Base-by-base conservation (phyloP, 2,113 vertebrate genomes). In the Myrmophylax atrothorax region DNA sequence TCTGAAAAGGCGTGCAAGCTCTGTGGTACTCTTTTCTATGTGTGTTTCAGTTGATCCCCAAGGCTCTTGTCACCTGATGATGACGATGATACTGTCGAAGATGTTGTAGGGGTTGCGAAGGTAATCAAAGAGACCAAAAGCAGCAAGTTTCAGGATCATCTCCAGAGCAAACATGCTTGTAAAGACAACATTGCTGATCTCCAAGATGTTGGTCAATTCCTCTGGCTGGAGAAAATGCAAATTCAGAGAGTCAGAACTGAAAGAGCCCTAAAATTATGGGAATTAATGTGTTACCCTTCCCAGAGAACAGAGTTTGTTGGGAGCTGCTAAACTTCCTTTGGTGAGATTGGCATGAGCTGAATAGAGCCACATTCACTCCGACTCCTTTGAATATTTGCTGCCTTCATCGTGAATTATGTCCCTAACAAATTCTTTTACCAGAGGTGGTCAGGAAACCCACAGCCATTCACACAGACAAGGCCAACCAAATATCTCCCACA, bases 131-230 rank as follows among this genome's bases (percentile, higher is more conserved):
- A 99, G 98, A 47, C 99, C 99, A 19, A 99, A 99, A 20, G 99
- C 99, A 0, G 99, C 98, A 85, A 99, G 97, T 94, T 99, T 99
- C 87, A 99, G 98, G 92, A 99, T 98, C 99, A 99, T 99, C 98
- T 99, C 99, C 97, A 99, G 90, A 68, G 99, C 99, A 56, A 99
- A 99, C 99, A 99, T 99, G 97, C 99, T 99, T 94, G 99, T 99
- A 95, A 99, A 99, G 55, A 99, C 99, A 87, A 99, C 99, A 18
- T 99, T 99, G 97, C 99, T 99, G 98, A 99, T 99, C 96, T 99
- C 99, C 97, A 99, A 97, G 73, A 99, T 98, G 29, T 99, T 99
- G 35, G 99, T 99, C 96, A 99, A 97, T 95, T 99, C 99, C 56
- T 99, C 99, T 2, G 99, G 99, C 99, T 99, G 81, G 63, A 90